phyloP scores from a whole-genome alignment of 2,113 vertebrate genomes.

The Hassar affinis region DNA sequence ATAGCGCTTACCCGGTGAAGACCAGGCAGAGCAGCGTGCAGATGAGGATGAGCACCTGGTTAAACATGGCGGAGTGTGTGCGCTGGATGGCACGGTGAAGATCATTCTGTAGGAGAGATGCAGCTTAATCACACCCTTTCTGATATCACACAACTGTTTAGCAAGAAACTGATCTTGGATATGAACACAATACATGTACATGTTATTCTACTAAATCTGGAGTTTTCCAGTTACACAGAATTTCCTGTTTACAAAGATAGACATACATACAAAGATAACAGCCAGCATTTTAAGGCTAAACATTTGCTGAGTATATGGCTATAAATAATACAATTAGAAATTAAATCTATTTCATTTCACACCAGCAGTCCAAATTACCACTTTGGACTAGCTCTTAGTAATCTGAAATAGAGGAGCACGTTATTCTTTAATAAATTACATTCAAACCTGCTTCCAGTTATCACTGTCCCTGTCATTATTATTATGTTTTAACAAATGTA shows the following conservation, averaged over 20 bases:
- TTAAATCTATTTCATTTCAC: not conserved
- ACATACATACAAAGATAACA: not conserved
- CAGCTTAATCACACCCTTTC: not conserved
- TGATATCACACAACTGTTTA: not conserved
- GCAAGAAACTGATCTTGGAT: not conserved
- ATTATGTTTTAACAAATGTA: not conserved
- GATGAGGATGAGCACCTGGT: conserved; percentile 97
- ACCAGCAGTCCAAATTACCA: not conserved
- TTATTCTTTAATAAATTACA: not conserved
- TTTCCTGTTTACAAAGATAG: not conserved
- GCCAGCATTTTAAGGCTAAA: not conserved
- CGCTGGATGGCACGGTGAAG: conserved; percentile 95
- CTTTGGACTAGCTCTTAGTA: not conserved
- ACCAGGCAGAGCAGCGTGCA: conserved; percentile 96
- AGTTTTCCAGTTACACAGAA: not conserved
- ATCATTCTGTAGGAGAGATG: conserved; percentile 80
- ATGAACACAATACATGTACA: not conserved
- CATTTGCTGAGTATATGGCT: not conserved
- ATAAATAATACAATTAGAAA: not conserved
- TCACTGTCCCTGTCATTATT: not conserved
- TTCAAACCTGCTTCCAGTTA: not conserved
- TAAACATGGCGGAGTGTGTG: conserved; percentile 97
- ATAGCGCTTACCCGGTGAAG: conserved; percentile 85
- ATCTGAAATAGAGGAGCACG: not conserved
- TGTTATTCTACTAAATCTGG: not conserved